phyloP scores from a whole-genome alignment of 1,140 invertebrate genomes.

The Platorchestia sp. region DNA sequence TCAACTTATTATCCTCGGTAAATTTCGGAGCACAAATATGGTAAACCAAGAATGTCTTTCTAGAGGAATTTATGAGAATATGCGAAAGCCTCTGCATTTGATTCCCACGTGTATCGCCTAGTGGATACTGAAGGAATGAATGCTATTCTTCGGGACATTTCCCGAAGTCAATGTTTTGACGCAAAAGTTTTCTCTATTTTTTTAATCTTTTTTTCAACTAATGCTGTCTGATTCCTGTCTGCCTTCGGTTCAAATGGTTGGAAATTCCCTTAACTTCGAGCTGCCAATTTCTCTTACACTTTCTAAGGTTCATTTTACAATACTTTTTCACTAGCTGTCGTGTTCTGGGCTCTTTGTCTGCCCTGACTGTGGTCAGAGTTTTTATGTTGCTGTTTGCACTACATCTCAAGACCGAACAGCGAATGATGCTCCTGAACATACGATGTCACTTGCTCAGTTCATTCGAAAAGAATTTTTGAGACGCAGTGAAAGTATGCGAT shows the following conservation, averaged over 20 bases:
- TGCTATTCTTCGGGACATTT: neutral
- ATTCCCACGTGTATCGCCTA: neutral
- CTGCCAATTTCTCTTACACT: neutral
- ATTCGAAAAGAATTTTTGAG: conserved; percentile 40
- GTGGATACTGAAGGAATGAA: neutral
- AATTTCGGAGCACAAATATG: neutral
- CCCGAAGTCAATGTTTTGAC: neutral
- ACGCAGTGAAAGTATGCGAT: conserved; percentile 29
- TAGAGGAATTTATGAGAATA: neutral
- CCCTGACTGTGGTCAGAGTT: neutral
- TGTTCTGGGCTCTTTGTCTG: neutral
- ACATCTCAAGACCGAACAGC: neutral
- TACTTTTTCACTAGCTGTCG: neutral
- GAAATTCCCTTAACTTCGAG: neutral
- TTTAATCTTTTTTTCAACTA: neutral
- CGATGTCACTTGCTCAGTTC: conserved; percentile 7
- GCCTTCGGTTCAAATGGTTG: neutral
- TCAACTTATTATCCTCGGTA: neutral
- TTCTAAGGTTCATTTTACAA: neutral
- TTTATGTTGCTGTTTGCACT: neutral
- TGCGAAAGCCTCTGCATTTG: neutral
- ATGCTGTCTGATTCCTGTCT: neutral
- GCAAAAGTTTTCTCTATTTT: neutral
- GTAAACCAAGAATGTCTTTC: neutral
- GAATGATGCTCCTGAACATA: neutral